Percentiles rank a stretch among this genome's conserved stretches.
phyloP scores from a whole-genome alignment of 2,888 invertebrate genomes.

The Drosophila engyochracea region DNA sequence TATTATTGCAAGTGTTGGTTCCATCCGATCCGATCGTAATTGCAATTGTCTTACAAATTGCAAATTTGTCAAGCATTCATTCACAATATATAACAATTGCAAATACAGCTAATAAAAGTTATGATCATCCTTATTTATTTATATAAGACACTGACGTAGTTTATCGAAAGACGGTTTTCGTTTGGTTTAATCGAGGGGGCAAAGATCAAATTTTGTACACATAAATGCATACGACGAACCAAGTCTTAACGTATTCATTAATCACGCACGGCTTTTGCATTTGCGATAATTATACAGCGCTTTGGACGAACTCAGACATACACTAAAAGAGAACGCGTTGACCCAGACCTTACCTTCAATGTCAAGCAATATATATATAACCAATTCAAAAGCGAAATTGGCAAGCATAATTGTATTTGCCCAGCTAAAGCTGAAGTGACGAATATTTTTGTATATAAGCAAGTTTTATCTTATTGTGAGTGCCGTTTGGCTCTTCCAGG shows the following conservation, averaged over 20 bases:
- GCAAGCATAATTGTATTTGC: slow-evolving; percentile 23
- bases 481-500: background rate
- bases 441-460: background rate
- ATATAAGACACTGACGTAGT: background rate
- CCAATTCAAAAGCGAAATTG: slow-evolving; percentile 10
- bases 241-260: slow-evolving; percentile 62
- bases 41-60: background rate
- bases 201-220: slow-evolving; percentile 12
- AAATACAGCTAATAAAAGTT: background rate
- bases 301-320: slow-evolving; percentile 38
- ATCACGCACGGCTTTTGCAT: slow-evolving; percentile 67
- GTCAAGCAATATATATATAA: slow-evolving; percentile 25
- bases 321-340: slow-evolving; percentile 64
- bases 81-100: background rate
- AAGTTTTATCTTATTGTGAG: slow-evolving; percentile 7
- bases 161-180: background rate
- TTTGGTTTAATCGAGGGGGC: background rate
- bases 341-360: slow-evolving; percentile 76
- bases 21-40: background rate
- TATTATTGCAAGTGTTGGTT: background rate
- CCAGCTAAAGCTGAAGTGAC: background rate
- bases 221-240: slow-evolving; percentile 17
- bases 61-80: background rate
- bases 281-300: slow-evolving; percentile 60
- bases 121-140: background rate